These are phyloP conservation scores for Pseudopodoces humilis DNA, from an alignment of 2,113 vertebrate species.

Conservation along the genomic window DNA sequence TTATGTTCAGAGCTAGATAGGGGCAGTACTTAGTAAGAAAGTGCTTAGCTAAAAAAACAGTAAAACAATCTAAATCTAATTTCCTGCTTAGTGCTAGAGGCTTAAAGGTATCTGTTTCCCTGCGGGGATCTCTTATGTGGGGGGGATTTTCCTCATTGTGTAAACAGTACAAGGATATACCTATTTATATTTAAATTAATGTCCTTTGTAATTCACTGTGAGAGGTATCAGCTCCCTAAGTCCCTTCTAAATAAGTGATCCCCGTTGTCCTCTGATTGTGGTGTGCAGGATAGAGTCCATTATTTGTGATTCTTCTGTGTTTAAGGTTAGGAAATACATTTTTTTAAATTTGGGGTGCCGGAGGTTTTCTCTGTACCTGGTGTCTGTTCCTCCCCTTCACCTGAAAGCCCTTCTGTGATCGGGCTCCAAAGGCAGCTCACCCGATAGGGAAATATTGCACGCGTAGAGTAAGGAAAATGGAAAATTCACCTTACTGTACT, in stretches of 20 bases:
- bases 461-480: accelerated
- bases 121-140: accelerated
- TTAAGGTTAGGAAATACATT: accelerated
- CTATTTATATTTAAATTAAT: accelerated
- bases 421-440: accelerated
- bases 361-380: accelerated
- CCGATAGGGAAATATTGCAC: accelerated
- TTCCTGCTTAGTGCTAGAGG: accelerated
- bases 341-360: accelerated
- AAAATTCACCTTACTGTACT: not conserved
- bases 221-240: accelerated
- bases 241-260: accelerated
- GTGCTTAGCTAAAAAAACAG: accelerated
- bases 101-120: accelerated
- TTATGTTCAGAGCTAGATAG: too few relatives aligned
- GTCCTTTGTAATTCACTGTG: accelerated
- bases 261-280: accelerated
- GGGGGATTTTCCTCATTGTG: accelerated
- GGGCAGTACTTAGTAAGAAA: too few relatives aligned
- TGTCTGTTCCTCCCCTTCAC: accelerated
- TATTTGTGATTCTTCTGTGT: accelerated
- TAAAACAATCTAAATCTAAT: accelerated
- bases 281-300: accelerated
- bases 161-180: accelerated
- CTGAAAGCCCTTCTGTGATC: accelerated